phyloP scores from a whole-genome alignment of 1,140 invertebrate genomes.

The Tetragonula clypearis region DNA sequence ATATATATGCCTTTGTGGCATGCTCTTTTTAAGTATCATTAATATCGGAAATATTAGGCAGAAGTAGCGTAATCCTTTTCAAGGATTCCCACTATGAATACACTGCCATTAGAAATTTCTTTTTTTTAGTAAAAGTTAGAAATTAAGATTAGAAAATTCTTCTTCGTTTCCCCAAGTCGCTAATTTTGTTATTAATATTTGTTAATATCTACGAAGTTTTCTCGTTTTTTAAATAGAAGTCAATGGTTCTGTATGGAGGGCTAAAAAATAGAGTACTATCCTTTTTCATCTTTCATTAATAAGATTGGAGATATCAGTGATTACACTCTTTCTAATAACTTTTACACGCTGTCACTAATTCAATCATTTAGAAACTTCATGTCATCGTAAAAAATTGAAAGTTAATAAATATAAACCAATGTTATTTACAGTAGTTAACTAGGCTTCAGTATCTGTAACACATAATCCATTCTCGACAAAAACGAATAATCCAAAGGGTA shows the following conservation, averaged over 20 bases:
- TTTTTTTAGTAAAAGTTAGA: not conserved
- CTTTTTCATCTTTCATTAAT: too few relatives aligned
- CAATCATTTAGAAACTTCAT: too few relatives aligned
- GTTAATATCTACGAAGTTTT: not conserved
- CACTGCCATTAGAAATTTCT: not conserved
- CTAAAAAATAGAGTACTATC: too few relatives aligned
- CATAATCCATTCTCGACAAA: not conserved
- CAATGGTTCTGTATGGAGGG: too few relatives aligned
- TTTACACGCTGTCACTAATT: too few relatives aligned
- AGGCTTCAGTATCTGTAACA: not conserved
- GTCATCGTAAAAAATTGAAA: too few relatives aligned
- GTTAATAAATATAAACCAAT: too few relatives aligned
- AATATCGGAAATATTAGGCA: not conserved
- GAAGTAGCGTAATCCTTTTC: not conserved
- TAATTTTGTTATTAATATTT: not conserved
- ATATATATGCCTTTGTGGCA: not conserved
- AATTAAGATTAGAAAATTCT: not conserved
- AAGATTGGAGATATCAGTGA: too few relatives aligned
- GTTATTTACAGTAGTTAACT: too few relatives aligned
- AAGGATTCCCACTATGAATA: too few relatives aligned
- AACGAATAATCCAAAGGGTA: not conserved
- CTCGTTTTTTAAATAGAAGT: not conserved
- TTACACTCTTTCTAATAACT: too few relatives aligned
- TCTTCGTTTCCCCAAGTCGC: not conserved
- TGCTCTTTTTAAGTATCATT: not conserved